Evolutionary conservation across 1,140 invertebrate species (phyloP).

Genomic region (Muscidifurax raptorellus): DNA sequence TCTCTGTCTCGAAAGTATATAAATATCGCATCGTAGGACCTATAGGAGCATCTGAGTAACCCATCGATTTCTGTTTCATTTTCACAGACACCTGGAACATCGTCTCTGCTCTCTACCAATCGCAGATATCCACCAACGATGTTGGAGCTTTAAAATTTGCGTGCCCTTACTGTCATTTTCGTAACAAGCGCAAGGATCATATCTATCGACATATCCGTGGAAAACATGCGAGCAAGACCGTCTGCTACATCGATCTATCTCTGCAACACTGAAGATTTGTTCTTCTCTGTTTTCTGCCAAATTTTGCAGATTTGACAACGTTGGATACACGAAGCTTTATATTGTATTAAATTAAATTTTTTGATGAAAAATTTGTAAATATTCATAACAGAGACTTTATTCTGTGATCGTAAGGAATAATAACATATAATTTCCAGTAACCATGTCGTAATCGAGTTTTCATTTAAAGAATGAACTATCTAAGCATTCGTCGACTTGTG

Average conservation of each 20-base stretch:
- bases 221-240: slow-evolving; percentile 50
- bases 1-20: background rate
- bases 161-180: slow-evolving; percentile 56
- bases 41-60: background rate
- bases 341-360: background rate
- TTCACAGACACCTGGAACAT: slow-evolving; percentile 15
- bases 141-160: slow-evolving; percentile 32
- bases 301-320: no score
- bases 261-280: slow-evolving; percentile 1
- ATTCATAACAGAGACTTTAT: background rate
- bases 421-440: background rate
- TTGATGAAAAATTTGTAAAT: background rate
- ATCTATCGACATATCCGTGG: slow-evolving; percentile 57
- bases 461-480: background rate
- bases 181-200: slow-evolving; percentile 58
- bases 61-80: background rate
- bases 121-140: background rate
- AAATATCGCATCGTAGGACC: background rate
- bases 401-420: background rate
- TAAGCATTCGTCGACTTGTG: background rate
- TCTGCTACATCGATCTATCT: slow-evolving; percentile 56
- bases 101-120: background rate
- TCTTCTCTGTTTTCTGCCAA: no score
- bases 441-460: slow-evolving; percentile 6
- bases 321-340: no score